A percentile compares a stretch with the other conserved stretches of the same genome.
Evolutionary conservation across 2,113 vertebrate genomes (phyloP).

Genomic region (Crotalus tigris): DNA sequence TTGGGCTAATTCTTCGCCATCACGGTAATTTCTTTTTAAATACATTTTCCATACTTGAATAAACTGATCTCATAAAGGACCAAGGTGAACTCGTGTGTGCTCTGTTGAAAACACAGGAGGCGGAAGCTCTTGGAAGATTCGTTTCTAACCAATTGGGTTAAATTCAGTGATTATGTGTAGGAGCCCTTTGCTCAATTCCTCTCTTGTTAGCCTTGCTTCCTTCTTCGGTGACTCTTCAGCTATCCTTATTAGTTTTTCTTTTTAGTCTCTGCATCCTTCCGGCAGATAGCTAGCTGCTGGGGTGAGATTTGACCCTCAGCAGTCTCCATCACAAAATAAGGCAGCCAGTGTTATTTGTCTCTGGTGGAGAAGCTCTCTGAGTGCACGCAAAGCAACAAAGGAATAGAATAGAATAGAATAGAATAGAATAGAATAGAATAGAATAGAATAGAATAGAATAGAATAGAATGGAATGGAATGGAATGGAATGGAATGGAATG

Average conservation of each 20-base stretch:
- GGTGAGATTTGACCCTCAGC: not conserved
- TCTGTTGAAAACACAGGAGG: not conserved
- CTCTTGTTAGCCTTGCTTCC: not conserved
- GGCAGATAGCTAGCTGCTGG: not conserved
- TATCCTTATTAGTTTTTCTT: not conserved
- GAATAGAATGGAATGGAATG: no score
- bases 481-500: no score
- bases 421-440: no score
- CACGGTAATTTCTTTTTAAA: not conserved
- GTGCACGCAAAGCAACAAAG: no score
- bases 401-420: no score
- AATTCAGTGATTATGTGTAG: not conserved
- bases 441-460: no score
- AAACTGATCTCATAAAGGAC: not conserved
- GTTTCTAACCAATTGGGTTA: not conserved
- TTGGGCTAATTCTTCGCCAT: constrained; percentile 15
- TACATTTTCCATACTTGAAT: not conserved
- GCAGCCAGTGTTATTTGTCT: no score
- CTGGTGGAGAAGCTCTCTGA: no score
- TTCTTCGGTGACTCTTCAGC: not conserved
- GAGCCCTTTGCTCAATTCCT: not conserved
- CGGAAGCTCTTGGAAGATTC: not conserved
- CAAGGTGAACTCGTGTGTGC: not conserved
- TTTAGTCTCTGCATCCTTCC: not conserved
- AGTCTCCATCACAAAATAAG: no score